These are phyloP conservation scores for Brachionus manjavacas DNA, from an alignment of 1,140 invertebrate genomes.

Conservation along the genomic window DNA sequence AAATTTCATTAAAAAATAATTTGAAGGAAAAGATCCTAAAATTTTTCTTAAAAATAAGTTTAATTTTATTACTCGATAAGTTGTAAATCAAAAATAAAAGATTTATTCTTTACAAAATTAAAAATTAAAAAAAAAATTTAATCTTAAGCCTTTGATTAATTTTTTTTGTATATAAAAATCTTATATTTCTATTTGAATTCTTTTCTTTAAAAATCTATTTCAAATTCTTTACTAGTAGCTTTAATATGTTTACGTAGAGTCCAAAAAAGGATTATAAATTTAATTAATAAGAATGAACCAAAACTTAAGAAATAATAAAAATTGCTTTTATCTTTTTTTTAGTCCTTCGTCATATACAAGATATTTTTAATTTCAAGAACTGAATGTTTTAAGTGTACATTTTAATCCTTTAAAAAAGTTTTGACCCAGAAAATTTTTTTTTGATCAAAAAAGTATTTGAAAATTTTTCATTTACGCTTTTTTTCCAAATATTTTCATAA, in stretches of 20 bases:
- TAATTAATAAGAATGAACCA: background rate
- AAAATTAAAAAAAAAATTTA: too few species aligned
- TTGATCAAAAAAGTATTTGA: too few species aligned
- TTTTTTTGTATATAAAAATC: too few species aligned
- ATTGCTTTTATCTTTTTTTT: background rate
- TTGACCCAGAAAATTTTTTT: background rate
- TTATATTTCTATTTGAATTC: background rate
- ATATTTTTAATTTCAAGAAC: background rate
- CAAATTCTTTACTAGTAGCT: background rate
- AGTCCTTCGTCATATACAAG: background rate
- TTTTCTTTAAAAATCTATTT: background rate
- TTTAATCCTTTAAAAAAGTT: background rate
- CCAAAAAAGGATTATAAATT: background rate
- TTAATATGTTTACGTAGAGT: background rate
- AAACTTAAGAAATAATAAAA: slow-evolving; percentile 1
- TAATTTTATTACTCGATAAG: too few species aligned
- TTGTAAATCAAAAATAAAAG: too few species aligned
- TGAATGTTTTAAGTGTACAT: background rate
- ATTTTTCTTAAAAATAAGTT: too few species aligned
- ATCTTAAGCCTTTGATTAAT: too few species aligned
- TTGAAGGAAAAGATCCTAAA: too few species aligned
- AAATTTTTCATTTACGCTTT: too few species aligned
- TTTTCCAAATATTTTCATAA: too few species aligned
- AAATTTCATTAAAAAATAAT: too few species aligned
- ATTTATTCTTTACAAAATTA: too few species aligned